phyloP scores from a whole-genome alignment of 2,113 vertebrate genomes.

The Asarcornis scutulata region DNA sequence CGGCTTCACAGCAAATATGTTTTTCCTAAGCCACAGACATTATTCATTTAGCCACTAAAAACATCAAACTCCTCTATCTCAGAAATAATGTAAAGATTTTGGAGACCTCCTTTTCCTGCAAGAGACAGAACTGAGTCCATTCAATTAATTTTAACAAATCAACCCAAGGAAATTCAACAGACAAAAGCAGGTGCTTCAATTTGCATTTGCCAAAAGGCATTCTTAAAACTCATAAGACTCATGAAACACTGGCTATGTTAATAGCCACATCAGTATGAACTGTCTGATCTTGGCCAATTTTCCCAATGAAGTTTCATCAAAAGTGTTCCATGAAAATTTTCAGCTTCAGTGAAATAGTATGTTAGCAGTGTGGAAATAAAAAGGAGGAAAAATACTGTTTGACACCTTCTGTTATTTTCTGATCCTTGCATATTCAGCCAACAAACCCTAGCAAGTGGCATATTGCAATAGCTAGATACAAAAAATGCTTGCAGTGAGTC shows the following conservation, averaged over 20 bases:
- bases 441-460: too few species aligned
- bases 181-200: not conserved
- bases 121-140: not conserved
- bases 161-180: not conserved
- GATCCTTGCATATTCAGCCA: not conserved
- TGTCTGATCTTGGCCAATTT: not conserved
- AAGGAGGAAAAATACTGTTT: not conserved
- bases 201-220: not conserved
- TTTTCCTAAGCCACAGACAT: not conserved
- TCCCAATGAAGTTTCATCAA: not conserved
- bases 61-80: not conserved
- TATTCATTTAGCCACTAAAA: not conserved
- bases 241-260: not conserved
- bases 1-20: not conserved
- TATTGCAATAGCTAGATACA: not conserved
- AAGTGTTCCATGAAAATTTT: not conserved
- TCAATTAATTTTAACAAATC: not conserved
- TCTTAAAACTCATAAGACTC: not conserved
- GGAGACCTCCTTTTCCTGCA: not conserved
- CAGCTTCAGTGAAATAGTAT: not conserved
- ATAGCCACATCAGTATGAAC: not conserved
- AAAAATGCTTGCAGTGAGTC: not conserved
- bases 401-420: not conserved
- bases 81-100: not conserved
- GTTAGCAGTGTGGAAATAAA: not conserved